phyloP scores from a whole-genome alignment of 2,113 vertebrate genomes.

The Tetrao urogallus region DNA sequence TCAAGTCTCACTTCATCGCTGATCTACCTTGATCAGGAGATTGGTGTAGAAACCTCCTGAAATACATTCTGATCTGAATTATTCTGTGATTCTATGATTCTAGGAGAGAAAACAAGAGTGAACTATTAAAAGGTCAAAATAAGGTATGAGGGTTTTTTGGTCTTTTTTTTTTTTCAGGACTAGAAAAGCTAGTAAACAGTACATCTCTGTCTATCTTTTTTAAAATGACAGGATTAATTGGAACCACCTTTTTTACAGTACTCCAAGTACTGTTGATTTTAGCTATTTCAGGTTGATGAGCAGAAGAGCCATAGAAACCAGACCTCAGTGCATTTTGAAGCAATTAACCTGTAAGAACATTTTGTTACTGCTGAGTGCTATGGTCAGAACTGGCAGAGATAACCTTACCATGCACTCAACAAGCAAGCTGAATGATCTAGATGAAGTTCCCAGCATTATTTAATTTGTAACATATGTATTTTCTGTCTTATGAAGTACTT shows the following conservation, averaged over 20 bases:
- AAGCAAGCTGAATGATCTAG: not conserved
- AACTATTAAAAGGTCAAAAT: not conserved
- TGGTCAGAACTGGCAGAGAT: not conserved
- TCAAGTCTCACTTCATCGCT: not conserved
- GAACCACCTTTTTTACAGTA: not conserved
- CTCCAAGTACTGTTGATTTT: not conserved
- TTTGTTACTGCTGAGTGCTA: not conserved
- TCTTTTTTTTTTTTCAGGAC: not conserved
- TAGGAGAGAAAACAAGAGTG: not conserved
- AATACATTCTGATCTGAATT: not conserved
- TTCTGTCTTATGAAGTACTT: not conserved
- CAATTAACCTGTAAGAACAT: constrained; percentile 10
- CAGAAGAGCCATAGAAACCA: constrained; percentile 1
- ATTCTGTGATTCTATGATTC: not conserved
- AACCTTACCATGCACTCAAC: not conserved
- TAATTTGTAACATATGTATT: not conserved
- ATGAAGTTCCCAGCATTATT: not conserved
- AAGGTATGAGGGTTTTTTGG: not conserved
- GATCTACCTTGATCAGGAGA: not conserved
- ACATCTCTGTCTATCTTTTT: not conserved
- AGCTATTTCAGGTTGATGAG: not conserved
- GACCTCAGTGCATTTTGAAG: not conserved
- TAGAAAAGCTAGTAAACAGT: not conserved
- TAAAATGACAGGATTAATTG: not conserved
- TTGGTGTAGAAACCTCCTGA: not conserved